A percentile compares a stretch with the other conserved stretches of the same genome.
phyloP scores from a whole-genome alignment of 2,113 vertebrate species.

The Alethe diademata region DNA sequence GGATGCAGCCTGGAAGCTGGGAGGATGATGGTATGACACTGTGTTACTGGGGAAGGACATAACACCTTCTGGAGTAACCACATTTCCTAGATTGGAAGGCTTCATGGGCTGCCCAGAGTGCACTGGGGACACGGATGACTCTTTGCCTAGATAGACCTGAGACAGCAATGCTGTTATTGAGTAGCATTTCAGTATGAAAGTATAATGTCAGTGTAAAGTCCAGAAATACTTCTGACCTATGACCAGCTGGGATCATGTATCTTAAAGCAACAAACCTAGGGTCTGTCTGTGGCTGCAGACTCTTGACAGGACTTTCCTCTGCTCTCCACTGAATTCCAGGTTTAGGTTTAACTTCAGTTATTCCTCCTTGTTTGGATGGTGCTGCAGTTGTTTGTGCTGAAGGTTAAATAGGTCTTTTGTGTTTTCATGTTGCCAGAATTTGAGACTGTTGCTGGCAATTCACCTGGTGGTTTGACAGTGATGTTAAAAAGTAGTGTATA shows the following conservation, averaged over 20 bases:
- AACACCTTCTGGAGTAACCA: background rate
- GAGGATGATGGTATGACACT: background rate
- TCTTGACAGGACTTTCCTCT: background rate
- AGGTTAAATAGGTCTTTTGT: background rate
- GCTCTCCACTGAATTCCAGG: background rate
- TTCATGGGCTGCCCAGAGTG: background rate
- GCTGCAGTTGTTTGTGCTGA: background rate
- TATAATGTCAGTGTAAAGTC: constrained; percentile 54
- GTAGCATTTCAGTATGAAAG: constrained; percentile 7
- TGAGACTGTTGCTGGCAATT: background rate
- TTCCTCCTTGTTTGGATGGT: background rate
- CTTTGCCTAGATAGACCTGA: constrained; percentile 17
- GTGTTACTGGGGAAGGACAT: background rate
- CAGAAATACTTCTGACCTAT: constrained; percentile 62
- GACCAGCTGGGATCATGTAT: constrained; percentile 27
- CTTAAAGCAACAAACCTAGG: constrained; percentile 31
- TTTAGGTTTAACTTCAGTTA: background rate
- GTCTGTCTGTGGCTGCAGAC: background rate
- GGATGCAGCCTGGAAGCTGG: background rate
- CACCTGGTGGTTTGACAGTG: background rate
- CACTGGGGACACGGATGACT: background rate
- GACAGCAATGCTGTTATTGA: background rate
- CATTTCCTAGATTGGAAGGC: background rate
- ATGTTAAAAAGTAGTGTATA: background rate
- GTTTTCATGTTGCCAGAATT: background rate